Evolutionary conservation across 2,113 vertebrate species (phyloP), one percentile per base, ranked within the genome.

Genomic region (Cranoglanis bouderius): DNA sequence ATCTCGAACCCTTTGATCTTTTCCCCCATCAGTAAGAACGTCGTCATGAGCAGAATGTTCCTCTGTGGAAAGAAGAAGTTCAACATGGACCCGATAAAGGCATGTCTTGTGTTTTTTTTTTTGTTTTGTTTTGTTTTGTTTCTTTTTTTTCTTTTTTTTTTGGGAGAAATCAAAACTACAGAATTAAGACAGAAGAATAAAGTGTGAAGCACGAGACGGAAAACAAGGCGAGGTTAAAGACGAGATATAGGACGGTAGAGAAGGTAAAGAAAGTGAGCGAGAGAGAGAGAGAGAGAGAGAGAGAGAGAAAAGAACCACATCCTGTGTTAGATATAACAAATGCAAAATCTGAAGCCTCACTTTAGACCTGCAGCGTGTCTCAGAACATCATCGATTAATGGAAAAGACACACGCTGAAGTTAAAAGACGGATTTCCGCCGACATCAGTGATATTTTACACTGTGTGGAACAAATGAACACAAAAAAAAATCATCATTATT

Each of bases 1-100:
- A 38, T 77, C 82, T 61, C 49, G 43, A 19, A 74, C 8, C 40
- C 29, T 65, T 43, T 88, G 1, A 90, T 51, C 86, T 80, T 40
- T 35, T 43, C 85, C 32, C 85, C 92, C 59, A 40, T 26, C 91
- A 97, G 97, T 89, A 97, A 97, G 92, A 92, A 93, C 53, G 88
- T 91, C 7, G 89, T 96, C 87, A 97, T 87, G 89, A 96, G 95
- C 88, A 96, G 96, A 88, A 92, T 94, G 85, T 95, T 97, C 46
- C 92, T 94, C 16, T 86, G 94, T 1, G 98, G 98, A 18, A 95
- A 96, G 88, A 99, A 99, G 94, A 99, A 98, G 91, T 99, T 99
- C 93, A 99, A 99, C 93, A 97, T 97, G 96, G 96, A 98, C 85
- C 97, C 97, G 10, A 90, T 93, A 90, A 97, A 96, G 95, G 97